Percentiles rank a stretch among this genome's conserved stretches.
phyloP scores from a whole-genome alignment of 2,113 vertebrate species.

The Irena cyanogastra region DNA sequence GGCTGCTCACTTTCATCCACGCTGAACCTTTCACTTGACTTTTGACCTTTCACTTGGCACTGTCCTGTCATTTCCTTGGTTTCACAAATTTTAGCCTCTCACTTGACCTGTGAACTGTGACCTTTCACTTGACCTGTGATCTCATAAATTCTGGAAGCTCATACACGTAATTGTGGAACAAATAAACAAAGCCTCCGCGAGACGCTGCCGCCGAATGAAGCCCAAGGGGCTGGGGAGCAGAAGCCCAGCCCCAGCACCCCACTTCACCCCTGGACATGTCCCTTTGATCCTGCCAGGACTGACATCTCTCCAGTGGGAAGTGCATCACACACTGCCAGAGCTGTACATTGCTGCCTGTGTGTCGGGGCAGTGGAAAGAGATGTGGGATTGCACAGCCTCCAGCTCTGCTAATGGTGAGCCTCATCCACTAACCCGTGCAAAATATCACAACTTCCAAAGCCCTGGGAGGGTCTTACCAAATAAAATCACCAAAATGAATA shows the following conservation, averaged over 20 bases:
- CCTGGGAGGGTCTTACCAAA: background rate
- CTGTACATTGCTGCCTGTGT: background rate
- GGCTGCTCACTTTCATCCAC: conserved; percentile 69
- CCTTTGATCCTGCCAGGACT: background rate
- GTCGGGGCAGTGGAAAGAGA: background rate
- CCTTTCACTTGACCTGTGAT: conserved; percentile 75
- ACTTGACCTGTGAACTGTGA: conserved; percentile 75
- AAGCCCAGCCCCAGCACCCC: background rate
- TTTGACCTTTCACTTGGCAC: conserved; percentile 78
- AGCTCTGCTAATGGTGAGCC: background rate
- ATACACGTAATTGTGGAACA: conserved; percentile 69
- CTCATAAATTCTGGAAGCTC: conserved; percentile 78
- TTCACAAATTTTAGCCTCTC: conserved; percentile 77
- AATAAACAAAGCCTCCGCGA: conserved; percentile 73
- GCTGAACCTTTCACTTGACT: conserved; percentile 73
- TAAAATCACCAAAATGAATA: background rate
- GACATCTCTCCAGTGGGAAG: background rate
- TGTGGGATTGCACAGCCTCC: background rate
- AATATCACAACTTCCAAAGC: background rate
- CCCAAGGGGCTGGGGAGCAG: conserved; percentile 40
- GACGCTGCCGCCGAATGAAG: conserved; percentile 43
- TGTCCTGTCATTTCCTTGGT: conserved; percentile 77
- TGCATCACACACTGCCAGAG: background rate
- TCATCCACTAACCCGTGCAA: accelerated
- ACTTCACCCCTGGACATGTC: background rate